Evolutionary conservation across 2,113 vertebrate species (phyloP).

Genomic region (Dermatemys mawii): DNA sequence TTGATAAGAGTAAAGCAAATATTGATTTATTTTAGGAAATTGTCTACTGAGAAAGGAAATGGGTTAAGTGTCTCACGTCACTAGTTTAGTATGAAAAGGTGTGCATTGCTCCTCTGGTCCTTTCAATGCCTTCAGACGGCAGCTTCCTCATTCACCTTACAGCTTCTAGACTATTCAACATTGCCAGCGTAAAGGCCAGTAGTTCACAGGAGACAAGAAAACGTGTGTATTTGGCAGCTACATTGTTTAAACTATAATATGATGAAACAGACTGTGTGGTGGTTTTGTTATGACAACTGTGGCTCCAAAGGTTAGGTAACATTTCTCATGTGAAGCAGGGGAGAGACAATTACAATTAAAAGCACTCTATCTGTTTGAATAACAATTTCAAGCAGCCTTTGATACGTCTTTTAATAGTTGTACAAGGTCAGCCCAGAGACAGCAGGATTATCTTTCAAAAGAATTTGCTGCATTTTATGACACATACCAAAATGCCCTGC

Average conservation of each 20-base stretch:
- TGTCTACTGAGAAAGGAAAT: background rate
- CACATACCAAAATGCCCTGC: background rate
- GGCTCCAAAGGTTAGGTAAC: conserved; percentile 38
- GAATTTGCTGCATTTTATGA: conserved; percentile 14
- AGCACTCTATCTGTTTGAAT: conserved; percentile 7
- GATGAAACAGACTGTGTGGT: background rate
- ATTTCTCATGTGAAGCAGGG: background rate
- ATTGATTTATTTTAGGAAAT: background rate
- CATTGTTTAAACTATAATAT: background rate
- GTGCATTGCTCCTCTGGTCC: background rate
- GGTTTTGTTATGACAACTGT: conserved; percentile 67
- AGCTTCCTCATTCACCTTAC: conserved; percentile 20
- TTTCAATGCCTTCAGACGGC: background rate
- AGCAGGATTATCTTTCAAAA: conserved; percentile 21
- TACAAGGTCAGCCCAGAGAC: conserved; percentile 10
- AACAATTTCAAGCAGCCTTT: conserved; percentile 22
- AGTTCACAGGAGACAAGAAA: conserved; percentile 43
- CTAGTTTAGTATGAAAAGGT: background rate
- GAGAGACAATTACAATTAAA: conserved; percentile 24
- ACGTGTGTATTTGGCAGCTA: background rate
- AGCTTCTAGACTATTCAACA: background rate
- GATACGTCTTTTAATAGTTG: conserved; percentile 50
- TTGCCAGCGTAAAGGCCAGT: background rate
- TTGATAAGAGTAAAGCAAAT: background rate
- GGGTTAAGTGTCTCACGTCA: background rate